A percentile compares a stretch with the other conserved stretches of the same genome.
These are phyloP conservation scores for Vimba vimba DNA, from an alignment of 2,113 vertebrate species.

Conservation along the genomic window DNA sequence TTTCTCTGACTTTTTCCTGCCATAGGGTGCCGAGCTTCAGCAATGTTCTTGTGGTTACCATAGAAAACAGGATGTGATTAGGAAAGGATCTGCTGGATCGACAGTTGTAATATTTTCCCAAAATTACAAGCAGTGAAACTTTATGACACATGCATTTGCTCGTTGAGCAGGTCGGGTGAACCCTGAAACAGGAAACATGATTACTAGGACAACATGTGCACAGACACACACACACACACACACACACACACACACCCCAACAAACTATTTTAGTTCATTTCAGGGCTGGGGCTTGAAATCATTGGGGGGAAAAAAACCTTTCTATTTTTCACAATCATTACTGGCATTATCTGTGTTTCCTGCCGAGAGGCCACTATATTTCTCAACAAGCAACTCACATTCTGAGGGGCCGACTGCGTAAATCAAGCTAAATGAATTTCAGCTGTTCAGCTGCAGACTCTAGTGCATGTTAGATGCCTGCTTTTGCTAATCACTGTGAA, in stretches of 20 bases:
- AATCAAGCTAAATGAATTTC: conserved; percentile 49
- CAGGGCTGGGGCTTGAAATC: conserved; percentile 51
- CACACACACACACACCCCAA: background rate
- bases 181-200: conserved; percentile 56
- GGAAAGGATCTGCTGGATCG: background rate
- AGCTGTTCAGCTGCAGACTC: conserved; percentile 31
- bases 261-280: conserved; percentile 54
- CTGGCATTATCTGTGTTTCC: conserved; percentile 43
- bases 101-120: background rate
- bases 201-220: conserved; percentile 7
- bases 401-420: conserved; percentile 13
- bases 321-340: conserved; percentile 61
- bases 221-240: background rate
- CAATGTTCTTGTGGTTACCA: conserved; percentile 6
- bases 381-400: conserved; percentile 46
- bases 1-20: conserved; percentile 21
- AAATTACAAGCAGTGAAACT: background rate
- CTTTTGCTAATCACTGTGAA: conserved; percentile 17
- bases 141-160: conserved; percentile 33
- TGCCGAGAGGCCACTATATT: conserved; percentile 50
- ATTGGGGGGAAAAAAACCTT: conserved; percentile 59
- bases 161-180: conserved; percentile 32
- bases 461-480: background rate
- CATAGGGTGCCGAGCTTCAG: background rate
- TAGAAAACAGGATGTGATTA: conserved; percentile 10